A percentile compares a stretch with the other conserved stretches of the same genome.
Conservation (phyloP, 2,888 invertebrate genomes). For the Meiosimyza decipiens region DNA sequence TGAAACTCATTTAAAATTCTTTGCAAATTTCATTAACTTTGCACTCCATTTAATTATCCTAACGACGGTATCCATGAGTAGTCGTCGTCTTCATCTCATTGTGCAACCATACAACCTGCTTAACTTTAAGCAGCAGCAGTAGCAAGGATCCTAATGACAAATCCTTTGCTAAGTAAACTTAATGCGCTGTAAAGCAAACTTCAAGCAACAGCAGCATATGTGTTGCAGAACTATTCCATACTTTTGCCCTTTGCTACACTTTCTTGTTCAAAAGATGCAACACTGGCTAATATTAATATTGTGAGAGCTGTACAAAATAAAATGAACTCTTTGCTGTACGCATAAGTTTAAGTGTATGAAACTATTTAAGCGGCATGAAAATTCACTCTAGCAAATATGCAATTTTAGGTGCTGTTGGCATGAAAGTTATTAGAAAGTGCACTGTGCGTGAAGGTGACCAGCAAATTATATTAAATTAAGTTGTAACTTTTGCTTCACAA, state of each 20-base stretch:
- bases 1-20: slow-evolving; percentile 27
- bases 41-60: slow-evolving; percentile 35
- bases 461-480: no score
- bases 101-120: neutral
- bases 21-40: slow-evolving; percentile 37
- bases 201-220: neutral
- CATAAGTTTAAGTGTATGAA: slow-evolving; percentile 6
- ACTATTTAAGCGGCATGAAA: slow-evolving; percentile 23
- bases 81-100: neutral
- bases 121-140: slow-evolving; percentile 1
- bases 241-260: no score
- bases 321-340: neutral
- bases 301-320: neutral
- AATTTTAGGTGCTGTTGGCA: no score
- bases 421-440: no score
- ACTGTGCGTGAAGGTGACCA: no score
- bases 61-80: slow-evolving; percentile 7
- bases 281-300: neutral
- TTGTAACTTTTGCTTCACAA: no score
- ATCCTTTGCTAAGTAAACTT: slow-evolving; percentile 34
- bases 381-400: no score
- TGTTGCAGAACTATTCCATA: no score
- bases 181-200: slow-evolving; percentile 28
- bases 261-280: neutral
- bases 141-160: slow-evolving; percentile 27